Percentiles rank a stretch among this genome's conserved stretches.
phyloP scores from a whole-genome alignment of 2,113 vertebrate species.

The Pygoscelis adeliae region DNA sequence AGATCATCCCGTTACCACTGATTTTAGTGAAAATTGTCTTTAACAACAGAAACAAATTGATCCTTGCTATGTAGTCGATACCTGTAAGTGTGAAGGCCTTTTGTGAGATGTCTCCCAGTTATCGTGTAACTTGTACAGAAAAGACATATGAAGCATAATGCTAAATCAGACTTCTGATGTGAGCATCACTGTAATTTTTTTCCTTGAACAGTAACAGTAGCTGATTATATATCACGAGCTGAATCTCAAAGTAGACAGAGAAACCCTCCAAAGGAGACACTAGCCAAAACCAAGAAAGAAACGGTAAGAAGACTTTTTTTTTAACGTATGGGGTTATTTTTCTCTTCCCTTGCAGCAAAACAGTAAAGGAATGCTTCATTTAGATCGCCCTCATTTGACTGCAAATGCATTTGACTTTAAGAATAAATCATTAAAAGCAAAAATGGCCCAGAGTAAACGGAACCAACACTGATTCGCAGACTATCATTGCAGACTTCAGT shows the following conservation, averaged over 20 bases:
- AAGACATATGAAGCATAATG: not conserved
- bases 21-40: not conserved
- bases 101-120: slow-evolving; percentile 15
- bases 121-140: not conserved
- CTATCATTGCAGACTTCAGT: not conserved
- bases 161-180: not conserved
- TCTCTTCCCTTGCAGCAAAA: not conserved
- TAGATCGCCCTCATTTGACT: not conserved
- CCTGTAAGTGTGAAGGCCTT: slow-evolving; percentile 39
- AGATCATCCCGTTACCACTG: not conserved
- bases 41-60: not conserved
- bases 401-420: not conserved
- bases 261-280: slow-evolving; percentile 84
- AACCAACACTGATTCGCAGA: fast-evolving
- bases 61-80: not conserved
- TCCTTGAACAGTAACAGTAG: slow-evolving; percentile 91
- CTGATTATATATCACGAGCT: slow-evolving; percentile 98
- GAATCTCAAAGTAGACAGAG: slow-evolving; percentile 97
- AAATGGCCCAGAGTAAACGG: not conserved
- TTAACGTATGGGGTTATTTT: not conserved
- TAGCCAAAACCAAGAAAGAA: slow-evolving; percentile 92
- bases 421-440: not conserved
- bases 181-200: slow-evolving; percentile 67
- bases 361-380: not conserved
- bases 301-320: slow-evolving; percentile 78